Base-by-base conservation (phyloP, 2,113 vertebrate species). In the Leptosomus discolor region DNA sequence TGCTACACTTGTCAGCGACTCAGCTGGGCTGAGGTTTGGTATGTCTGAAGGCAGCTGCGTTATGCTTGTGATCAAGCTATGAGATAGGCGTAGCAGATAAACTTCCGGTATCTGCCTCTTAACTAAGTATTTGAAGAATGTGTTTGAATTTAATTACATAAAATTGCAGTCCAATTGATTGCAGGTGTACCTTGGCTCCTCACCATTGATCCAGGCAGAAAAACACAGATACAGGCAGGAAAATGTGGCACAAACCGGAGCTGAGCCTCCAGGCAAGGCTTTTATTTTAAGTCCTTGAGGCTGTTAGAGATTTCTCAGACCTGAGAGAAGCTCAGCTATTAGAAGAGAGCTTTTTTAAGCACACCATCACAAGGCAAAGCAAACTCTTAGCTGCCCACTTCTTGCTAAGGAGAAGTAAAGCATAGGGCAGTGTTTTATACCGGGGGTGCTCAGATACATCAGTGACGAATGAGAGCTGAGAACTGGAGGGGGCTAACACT, bases 81-180 rank as follows among this genome's bases (percentile, higher is more conserved):
- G 12, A 94, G 81, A 94, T 90, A 75, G 63, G 54, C 50, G 94
- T 53, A 22, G 68, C 15, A 78, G 87, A 94, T 89, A 89, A 92
- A 94, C 96, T 90, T 97, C 91, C 67, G 34, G 86, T 56, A 43
- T 88, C 89, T 75, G 77, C 37, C 37, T 77, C 89, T 58, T 83
- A 87, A 39, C 60, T 26, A 71, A 78, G 39, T 91, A 85, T 91
- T 87, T 90, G 20, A 96, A 64, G 91, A 94, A 95, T 87, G 92
- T 90, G 86, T 95, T 94, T 82, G 63, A 81, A 46, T 81, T 88
- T 91, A 80, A 84, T 94, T 94, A 81, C 69, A 75, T 43, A 86
- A 83, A 91, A 96, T 92, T 94, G 86, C 94, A 85, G 86, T 60
- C 60, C 68, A 68, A 53, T 86, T 94, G 92, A 64, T 94, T 94